A percentile compares a stretch with the other conserved stretches of the same genome.
Conservation (phyloP, 1,140 invertebrate genomes). For the Oedothorax gibbosus region DNA sequence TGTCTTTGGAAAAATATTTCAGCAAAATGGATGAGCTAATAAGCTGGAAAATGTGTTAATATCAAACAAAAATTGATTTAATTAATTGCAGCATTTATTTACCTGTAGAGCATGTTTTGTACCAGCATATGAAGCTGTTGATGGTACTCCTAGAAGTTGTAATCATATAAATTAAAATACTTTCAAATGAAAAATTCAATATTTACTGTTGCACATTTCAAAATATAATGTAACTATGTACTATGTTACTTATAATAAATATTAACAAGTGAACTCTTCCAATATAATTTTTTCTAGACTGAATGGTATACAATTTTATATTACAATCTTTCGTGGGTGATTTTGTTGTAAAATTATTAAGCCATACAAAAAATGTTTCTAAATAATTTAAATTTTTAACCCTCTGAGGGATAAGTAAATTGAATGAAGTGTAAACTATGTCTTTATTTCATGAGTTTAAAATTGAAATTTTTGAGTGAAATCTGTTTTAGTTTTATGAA, state of each 20-base stretch:
- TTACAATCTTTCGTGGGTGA: no score
- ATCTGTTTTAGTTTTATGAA: no score
- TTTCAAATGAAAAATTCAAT: neutral
- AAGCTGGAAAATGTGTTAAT: neutral
- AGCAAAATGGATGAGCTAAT: no score
- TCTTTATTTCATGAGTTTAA: no score
- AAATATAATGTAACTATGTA: neutral
- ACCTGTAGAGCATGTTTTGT: slow-evolving; percentile 84
- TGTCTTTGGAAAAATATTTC: no score
- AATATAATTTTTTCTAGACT: neutral
- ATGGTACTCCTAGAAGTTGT: slow-evolving; percentile 74
- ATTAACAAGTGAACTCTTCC: neutral
- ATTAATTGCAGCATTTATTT: slow-evolving; percentile 1
- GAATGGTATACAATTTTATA: neutral
- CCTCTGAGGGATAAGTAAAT: no score
- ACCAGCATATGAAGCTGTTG: slow-evolving; percentile 81
- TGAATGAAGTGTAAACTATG: no score
- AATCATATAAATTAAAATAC: neutral
- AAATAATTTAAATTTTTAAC: no score
- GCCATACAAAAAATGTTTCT: no score
- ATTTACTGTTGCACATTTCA: neutral
- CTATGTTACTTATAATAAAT: neutral
- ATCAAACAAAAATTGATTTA: slow-evolving; percentile 1
- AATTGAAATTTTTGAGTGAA: no score
- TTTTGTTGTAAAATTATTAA: no score